These are phyloP conservation scores for Eristalis intricaria DNA, from an alignment of 2,888 invertebrate species.

Conservation along the genomic window DNA sequence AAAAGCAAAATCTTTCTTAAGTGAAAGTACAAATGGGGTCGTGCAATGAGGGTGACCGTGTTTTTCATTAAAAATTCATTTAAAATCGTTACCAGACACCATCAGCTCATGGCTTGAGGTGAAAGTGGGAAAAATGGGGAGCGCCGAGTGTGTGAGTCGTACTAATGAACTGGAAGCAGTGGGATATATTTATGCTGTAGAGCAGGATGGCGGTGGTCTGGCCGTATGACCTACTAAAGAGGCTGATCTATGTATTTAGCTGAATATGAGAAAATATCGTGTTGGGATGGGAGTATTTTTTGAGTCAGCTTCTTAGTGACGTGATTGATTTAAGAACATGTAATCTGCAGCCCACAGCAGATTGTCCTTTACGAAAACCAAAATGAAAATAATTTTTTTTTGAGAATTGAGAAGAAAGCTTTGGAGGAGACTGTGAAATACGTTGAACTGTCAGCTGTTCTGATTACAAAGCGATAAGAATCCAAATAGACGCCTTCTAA, in stretches of 20 bases:
- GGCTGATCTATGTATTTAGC: neutral
- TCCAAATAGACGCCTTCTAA: too few species aligned
- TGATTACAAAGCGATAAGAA: too few species aligned
- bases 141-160: neutral
- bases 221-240: neutral
- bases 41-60: neutral
- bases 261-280: neutral
- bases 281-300: neutral
- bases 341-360: too few species aligned
- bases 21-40: neutral
- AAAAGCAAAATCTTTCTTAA: neutral
- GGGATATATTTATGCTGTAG: neutral
- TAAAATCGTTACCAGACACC: slow-evolving; percentile 6
- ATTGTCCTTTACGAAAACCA: too few species aligned
- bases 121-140: neutral
- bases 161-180: neutral
- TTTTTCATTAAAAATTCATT: slow-evolving; percentile 18
- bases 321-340: too few species aligned
- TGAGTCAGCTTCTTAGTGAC: too few species aligned
- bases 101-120: neutral
- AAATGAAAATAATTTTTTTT: too few species aligned
- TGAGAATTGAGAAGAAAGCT: too few species aligned
- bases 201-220: neutral
- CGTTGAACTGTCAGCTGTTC: too few species aligned
- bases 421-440: too few species aligned